These are phyloP conservation scores for Leptinotarsa undecemlineata DNA, from an alignment of 1,140 invertebrate genomes.

Conservation along the genomic window DNA sequence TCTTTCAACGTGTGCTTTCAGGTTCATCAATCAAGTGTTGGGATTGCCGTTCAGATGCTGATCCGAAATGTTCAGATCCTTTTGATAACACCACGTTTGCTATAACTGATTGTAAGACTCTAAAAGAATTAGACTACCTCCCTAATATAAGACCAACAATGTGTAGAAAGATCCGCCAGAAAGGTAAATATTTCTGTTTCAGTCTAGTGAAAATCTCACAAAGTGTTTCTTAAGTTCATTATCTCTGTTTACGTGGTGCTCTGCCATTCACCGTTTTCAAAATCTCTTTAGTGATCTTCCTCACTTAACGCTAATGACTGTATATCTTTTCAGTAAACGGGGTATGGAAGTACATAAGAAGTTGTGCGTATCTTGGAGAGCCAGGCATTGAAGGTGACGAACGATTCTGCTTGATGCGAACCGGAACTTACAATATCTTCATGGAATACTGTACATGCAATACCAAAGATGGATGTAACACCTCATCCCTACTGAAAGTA, in stretches of 20 bases:
- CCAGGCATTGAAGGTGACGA: conserved; percentile 89
- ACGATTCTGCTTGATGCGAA: conserved; percentile 86
- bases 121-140: conserved; percentile 67
- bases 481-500: conserved; percentile 51
- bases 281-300: too few species aligned
- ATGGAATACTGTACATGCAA: conserved; percentile 93
- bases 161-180: conserved; percentile 92
- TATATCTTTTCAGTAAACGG: conserved; percentile 74
- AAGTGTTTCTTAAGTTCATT: too few species aligned
- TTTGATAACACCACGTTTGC: conserved; percentile 89
- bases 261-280: too few species aligned
- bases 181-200: conserved; percentile 63
- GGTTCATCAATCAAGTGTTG: conserved; percentile 79
- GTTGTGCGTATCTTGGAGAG: conserved; percentile 87
- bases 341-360: conserved; percentile 86
- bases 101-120: conserved; percentile 81
- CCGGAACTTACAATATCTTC: conserved; percentile 91
- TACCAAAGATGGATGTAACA: conserved; percentile 89
- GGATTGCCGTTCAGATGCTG: conserved; percentile 85
- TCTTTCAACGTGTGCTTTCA: not conserved
- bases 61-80: conserved; percentile 90
- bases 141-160: conserved; percentile 75
- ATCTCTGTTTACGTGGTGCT: too few species aligned
- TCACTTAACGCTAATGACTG: too few species aligned
- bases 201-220: too few species aligned